Evolutionary conservation across 2,888 invertebrate genomes (phyloP), one percentile per base, ranked within the genome.

Genomic region (Polia nebulosa): DNA sequence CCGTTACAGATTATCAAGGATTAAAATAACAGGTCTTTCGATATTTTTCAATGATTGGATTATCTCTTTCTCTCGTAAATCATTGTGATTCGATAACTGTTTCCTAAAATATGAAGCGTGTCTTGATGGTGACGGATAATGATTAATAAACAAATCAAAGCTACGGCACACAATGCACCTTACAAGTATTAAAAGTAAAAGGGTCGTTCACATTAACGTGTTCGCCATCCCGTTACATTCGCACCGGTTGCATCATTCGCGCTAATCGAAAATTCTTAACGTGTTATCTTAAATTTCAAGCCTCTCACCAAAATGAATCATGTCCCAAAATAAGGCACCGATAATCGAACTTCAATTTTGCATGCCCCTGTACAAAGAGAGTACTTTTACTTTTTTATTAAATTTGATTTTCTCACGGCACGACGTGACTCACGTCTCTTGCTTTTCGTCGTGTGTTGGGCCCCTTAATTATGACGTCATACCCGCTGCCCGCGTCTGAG

Each of bases 381-480:
- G 92, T 85, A 93, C 95, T 94, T 92, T 95, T 95, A 95, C 95
- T 94, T 94, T 94, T 94, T 93, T 89, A 85, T 89, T 89, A 85
- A 85, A 86, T 86, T 86, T 86, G 84, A 87, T 93, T 91, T 93
- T 93, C 93, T 91, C 92, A 93, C 83, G 93, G 92, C 87, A 80
- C 80, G 75, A 78, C 85, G 87, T 94, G 93, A 95, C 88, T 95
- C 94, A 94, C 86, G 78, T 85, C 85, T 82, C 83, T 84, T 84
- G 81, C 86, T 88, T 88, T 89, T 87, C 85, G 83, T 87, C 89
- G 89, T 88, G 87, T 89, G 86, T 76, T 83, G 87, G 85, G 87
- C 78, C 88, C 93, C 87, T 91, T 92, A 92, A 94, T 94, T 93
- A 94, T 95, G 94, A 94, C 93, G 92, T 93, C 93, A 94, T 91